Conservation (phyloP, 2,888 invertebrate genomes). For the Stenurella melanura region DNA sequence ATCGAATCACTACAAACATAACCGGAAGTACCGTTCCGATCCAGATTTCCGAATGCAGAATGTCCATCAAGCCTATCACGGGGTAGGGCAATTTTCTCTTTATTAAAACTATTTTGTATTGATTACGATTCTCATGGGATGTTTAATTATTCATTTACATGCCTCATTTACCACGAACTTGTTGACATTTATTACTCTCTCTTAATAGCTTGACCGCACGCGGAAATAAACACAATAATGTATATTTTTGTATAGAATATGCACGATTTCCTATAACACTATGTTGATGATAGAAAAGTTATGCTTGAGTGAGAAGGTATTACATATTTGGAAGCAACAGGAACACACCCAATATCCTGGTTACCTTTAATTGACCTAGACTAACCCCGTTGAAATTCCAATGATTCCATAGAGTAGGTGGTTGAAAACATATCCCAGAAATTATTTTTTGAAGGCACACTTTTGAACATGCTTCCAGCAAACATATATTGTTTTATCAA, state of each 20-base stretch:
- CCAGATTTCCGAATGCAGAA: conserved; percentile 87
- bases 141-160: conserved; percentile 53
- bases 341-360: neutral
- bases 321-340: conserved; percentile 5
- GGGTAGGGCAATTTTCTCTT: conserved; percentile 64
- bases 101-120: conserved; percentile 20
- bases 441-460: no score
- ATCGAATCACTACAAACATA: conserved; percentile 79
- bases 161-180: conserved; percentile 57
- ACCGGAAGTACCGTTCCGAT: conserved; percentile 88
- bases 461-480: no score
- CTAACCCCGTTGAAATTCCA: no score
- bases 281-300: neutral
- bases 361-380: no score
- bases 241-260: neutral
- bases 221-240: conserved; percentile 8
- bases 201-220: neutral
- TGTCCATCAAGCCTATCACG: conserved; percentile 76
- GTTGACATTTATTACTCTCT: conserved; percentile 11
- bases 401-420: no score
- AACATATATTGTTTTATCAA: no score
- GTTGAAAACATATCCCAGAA: no score
- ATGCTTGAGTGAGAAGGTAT: neutral
- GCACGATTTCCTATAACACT: no score
- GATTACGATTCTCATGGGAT: conserved; percentile 43